Percentiles rank a stretch among this genome's conserved stretches.
Evolutionary conservation across 1,140 invertebrate genomes (phyloP).

Genomic region (Drosophila albomicans): DNA sequence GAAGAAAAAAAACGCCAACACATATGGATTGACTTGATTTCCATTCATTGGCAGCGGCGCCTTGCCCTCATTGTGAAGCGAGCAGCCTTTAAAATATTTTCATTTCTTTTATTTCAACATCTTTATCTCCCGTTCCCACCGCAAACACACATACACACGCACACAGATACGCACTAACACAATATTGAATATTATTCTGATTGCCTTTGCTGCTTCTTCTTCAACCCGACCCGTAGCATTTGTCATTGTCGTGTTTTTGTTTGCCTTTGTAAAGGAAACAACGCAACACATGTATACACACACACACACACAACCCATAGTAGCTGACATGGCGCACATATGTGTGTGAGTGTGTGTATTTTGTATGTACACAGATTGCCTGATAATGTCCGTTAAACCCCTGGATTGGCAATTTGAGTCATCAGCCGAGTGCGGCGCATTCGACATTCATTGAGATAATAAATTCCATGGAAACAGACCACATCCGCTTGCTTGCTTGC

Average conservation of each 20-base stretch:
- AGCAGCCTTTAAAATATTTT: slow-evolving; percentile 47
- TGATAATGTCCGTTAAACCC: slow-evolving; percentile 60
- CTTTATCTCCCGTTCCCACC: slow-evolving; percentile 45
- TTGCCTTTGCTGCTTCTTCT: slow-evolving; percentile 48
- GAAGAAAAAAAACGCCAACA: slow-evolving; percentile 30
- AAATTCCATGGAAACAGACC: slow-evolving; percentile 51
- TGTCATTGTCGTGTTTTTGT: slow-evolving; percentile 48
- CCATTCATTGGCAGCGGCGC: slow-evolving; percentile 36
- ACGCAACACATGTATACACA: slow-evolving; percentile 60
- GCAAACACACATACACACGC: slow-evolving; percentile 19
- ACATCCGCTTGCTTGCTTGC: slow-evolving; percentile 40
- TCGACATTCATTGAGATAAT: slow-evolving; percentile 54
- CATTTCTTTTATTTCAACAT: slow-evolving; percentile 48
- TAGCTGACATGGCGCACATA: slow-evolving; percentile 1
- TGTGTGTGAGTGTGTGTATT: slow-evolving; percentile 31
- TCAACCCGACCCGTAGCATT: slow-evolving; percentile 49
- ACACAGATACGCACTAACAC: slow-evolving; percentile 46
- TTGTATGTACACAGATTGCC: slow-evolving; percentile 53
- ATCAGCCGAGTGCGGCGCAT: slow-evolving; percentile 41
- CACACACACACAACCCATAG: slow-evolving; percentile 18
- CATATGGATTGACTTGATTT: slow-evolving; percentile 37
- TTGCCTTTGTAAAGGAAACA: slow-evolving; percentile 61
- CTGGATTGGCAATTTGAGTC: slow-evolving; percentile 67
- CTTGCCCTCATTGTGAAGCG: slow-evolving; percentile 42
- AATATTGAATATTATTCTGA: slow-evolving; percentile 46